phyloP scores from a whole-genome alignment of 2,797 vertebrate species.

The Catharus ustulatus region DNA sequence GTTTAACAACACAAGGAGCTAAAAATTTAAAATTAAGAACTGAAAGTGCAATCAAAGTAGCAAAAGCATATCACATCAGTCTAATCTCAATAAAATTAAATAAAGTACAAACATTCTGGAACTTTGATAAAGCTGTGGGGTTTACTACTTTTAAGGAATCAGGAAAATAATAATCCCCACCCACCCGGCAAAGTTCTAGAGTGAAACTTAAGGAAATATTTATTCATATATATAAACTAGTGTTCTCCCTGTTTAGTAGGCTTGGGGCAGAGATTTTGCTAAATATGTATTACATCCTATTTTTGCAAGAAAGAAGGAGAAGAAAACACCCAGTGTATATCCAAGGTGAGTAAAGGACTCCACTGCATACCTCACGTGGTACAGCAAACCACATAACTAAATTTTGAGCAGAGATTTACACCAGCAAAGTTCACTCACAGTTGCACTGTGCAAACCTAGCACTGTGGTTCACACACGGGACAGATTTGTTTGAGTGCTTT shows the following conservation, averaged over 20 bases:
- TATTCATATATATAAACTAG: background rate
- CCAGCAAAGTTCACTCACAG: background rate
- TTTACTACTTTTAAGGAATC: background rate
- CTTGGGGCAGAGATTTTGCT: background rate
- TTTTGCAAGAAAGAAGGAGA: background rate
- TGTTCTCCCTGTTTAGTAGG: background rate
- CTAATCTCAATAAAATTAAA: background rate
- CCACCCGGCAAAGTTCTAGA: background rate
- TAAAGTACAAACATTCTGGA: background rate
- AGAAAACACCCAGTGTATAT: background rate
- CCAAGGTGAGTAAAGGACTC: background rate
- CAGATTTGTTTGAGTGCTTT: background rate
- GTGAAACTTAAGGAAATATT: background rate
- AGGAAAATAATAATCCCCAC: background rate
- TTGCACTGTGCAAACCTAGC: background rate
- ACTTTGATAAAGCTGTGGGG: background rate
- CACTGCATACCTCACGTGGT: accelerated
- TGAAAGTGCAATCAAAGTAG: background rate
- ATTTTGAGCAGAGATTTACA: background rate
- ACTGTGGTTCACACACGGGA: background rate
- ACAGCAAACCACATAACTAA: background rate
- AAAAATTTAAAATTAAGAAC: background rate
- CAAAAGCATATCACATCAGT: background rate
- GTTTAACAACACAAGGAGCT: background rate
- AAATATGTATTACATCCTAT: background rate